Base-by-base conservation (phyloP, 1,140 invertebrate species). In the Zaprionus kolodkinae region DNA sequence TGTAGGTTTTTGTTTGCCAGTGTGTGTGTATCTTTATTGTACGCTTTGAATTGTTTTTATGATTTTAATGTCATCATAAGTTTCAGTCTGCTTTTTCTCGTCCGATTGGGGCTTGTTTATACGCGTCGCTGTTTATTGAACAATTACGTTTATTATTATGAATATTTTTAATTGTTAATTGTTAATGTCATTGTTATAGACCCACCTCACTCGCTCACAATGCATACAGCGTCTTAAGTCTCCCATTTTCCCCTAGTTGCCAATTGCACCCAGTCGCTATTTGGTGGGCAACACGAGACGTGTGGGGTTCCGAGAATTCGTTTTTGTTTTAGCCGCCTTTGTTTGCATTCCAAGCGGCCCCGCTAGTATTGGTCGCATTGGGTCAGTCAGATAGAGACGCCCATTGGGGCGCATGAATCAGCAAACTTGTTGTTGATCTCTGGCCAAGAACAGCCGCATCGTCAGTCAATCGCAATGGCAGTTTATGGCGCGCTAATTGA, bases 41-140 rank as follows among this genome's bases (percentile, higher is more conserved):
- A 83, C 84, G 84, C 85, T 80, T 75, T 85, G 86, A 89, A 89
- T 89, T 89, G 85, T 85, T 89, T 89, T 89, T 89, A 89, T 89
- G 85, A 79, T 89, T 90, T 89, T 89, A 89, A 89, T 89, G 85
- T 89, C 86, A 90, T 89, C 86, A 90, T 85, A 89, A 89, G 85
- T 89, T 89, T 85, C 76, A 68, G 81, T 72, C 54, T 68, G 85
- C 69, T 83, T 75, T 72, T 74, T 85, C 40, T 81, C 76, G 54
- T 85, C 78, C 83, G 81, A 72, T 81, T 80, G 56, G 30, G 67
- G 81, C 78, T 88, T 88, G 83, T 89, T 88, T 81, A 88, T 85
- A 78, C 75, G 78, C 85, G 71, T 62, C 74, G 72, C 75, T 79
- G 78, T 89, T 89, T 89, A 85, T 81, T 85, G 81, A 89, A 89